phyloP scores from a whole-genome alignment of 2,113 vertebrate genomes.

The Okapia johnstoni region DNA sequence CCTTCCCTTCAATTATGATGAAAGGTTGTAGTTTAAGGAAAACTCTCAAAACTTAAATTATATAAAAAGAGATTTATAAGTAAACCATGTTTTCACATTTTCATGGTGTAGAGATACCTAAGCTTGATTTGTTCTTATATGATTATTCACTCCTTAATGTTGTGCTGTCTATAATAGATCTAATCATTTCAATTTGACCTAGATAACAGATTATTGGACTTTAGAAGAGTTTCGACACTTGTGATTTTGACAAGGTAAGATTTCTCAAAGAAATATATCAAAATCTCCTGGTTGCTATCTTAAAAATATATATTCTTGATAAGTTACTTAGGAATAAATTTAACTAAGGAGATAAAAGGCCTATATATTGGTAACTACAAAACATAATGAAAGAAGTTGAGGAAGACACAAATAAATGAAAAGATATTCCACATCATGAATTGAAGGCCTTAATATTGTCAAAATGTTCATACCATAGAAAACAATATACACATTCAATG shows the following conservation, averaged over 20 bases:
- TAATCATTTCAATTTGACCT: neutral
- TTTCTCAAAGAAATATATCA: neutral
- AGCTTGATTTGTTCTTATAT: neutral
- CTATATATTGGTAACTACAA: neutral
- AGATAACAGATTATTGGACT: neutral
- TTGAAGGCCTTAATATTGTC: neutral
- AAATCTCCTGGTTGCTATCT: neutral
- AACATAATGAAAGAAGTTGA: neutral
- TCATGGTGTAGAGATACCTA: neutral
- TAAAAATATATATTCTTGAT: neutral
- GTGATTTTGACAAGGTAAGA: neutral
- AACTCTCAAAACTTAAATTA: conserved; percentile 16
- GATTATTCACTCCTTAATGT: neutral
- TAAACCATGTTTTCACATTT: neutral
- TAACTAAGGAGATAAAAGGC: neutral
- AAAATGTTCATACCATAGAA: neutral
- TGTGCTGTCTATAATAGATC: neutral
- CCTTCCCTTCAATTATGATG: neutral
- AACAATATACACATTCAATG: neutral
- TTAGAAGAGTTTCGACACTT: neutral
- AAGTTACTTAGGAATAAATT: neutral
- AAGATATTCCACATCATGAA: neutral
- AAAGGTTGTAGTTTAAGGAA: neutral
- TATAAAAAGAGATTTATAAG: neutral
- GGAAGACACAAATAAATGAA: neutral